Base-by-base conservation (phyloP, 1,140 invertebrate species). In the Pseudobourletiella spinata region DNA sequence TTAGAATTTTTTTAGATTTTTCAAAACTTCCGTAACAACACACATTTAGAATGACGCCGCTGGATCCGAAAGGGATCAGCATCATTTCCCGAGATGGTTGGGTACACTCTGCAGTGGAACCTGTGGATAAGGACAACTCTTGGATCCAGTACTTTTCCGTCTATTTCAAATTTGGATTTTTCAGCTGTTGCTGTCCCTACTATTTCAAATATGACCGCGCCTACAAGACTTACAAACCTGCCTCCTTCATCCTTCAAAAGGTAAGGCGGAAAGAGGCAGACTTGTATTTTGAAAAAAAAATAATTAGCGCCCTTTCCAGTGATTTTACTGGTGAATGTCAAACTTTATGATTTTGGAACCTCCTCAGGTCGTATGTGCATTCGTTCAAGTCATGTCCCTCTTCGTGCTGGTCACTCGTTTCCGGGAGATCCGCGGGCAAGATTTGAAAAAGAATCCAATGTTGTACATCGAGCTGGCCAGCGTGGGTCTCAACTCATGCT, bases 401-500 rank as follows among this genome's bases (percentile, higher is more conserved):
- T 26, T 51, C 3, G 48, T 51, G 22, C 14, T 51, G 14, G 48
- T 56, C 8, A 56, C 52, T 2, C 30, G 39, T 32, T 39, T 56
- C 20, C 8, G 52, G 20, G 39, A 32, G 18, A 56, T 56, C 26
- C 26, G 52, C 3, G 3, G 16, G 8, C 32, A 32, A 18, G 52
- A 56, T 56, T 20, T 56, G 2, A 29, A 32, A 14, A 56, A 56
- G 32, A 56, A 56, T 56, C 52, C 52, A 18, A 32, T 56, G 29
- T 35, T 56, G 26, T 56, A 56, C 52, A 56, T 56, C 20, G 29
- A 56, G 39, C 52, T 56, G 25, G 52, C 52, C 8, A 56, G 32
- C 28, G n/a, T 56, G 28, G 52, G 28, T 20, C 25, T 56, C 6
- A 39, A 39, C 14, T 32, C 6, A 3, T 32, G 30, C 32, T 56